A percentile compares a stretch with the other conserved stretches of the same genome.
Conservation (phyloP, 2,113 vertebrate species). For the Pangasianodon gigas region DNA sequence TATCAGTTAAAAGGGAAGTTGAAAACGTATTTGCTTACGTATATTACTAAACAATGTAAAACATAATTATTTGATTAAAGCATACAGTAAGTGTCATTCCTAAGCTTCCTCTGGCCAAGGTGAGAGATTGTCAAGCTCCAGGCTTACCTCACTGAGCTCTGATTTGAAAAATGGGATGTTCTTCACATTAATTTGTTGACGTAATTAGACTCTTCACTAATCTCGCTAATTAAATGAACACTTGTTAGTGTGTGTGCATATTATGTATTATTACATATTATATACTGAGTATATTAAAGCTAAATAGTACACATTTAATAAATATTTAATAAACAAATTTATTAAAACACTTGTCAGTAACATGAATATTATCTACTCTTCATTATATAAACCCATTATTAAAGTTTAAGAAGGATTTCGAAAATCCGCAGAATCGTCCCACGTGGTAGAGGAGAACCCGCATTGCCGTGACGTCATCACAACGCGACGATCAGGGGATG, state of each 20-base stretch:
- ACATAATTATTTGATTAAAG: not conserved
- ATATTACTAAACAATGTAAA: not conserved
- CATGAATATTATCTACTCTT: not conserved
- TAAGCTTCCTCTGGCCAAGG: not conserved
- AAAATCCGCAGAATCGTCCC: not conserved
- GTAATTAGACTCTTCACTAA: not conserved
- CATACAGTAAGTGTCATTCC: not conserved
- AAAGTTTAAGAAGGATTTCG: no score
- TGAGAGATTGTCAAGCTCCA: not conserved
- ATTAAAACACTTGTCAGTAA: not conserved
- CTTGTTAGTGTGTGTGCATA: no score
- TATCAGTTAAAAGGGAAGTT: not conserved
- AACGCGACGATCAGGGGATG: constrained; percentile 43
- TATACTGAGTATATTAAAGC: not conserved
- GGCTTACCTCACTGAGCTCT: not conserved
- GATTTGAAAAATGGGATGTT: not conserved
- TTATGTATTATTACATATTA: not conserved
- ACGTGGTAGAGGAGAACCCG: not conserved
- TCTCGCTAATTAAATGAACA: not conserved
- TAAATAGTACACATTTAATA: not conserved
- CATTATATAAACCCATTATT: not conserved
- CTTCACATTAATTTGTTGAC: not conserved
- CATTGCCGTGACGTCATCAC: constrained; percentile 47
- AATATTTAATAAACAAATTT: not conserved
- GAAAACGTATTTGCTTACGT: not conserved